These are phyloP conservation scores for Semnopithecus entellus DNA, from an alignment of 2,113 vertebrate species.

Conservation along the genomic window DNA sequence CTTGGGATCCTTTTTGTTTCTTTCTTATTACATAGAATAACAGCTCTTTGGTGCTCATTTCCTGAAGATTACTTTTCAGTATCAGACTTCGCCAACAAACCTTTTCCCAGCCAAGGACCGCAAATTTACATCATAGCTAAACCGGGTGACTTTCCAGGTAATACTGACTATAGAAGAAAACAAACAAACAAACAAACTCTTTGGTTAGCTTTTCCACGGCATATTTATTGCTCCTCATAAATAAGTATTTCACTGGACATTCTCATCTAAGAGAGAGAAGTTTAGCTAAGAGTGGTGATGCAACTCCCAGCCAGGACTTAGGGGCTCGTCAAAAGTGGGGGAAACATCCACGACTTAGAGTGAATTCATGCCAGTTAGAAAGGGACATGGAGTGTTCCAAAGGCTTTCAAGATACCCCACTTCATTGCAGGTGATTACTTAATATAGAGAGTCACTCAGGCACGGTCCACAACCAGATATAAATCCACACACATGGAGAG, in stretches of 20 bases:
- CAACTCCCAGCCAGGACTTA: constrained; percentile 3
- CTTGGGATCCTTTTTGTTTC: constrained; percentile 83
- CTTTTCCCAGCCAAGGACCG: constrained; percentile 74
- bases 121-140: constrained; percentile 75
- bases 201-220: constrained; percentile 61
- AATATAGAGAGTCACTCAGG: not conserved
- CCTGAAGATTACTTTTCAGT: constrained; percentile 86
- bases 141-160: constrained; percentile 69
- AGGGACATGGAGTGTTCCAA: not conserved
- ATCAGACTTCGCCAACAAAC: constrained; percentile 80
- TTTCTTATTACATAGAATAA: constrained; percentile 83
- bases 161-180: constrained; percentile 59
- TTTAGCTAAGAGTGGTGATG: not conserved
- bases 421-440: not conserved
- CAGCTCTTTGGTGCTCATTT: constrained; percentile 84
- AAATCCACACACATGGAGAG: not conserved
- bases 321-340: not conserved
- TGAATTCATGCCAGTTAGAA: not conserved
- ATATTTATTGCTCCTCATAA: constrained; percentile 73
- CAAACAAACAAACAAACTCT: not conserved
- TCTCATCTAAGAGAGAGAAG: not conserved
- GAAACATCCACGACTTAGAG: not conserved
- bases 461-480: not conserved
- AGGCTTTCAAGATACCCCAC: not conserved
- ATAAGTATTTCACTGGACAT: constrained; percentile 24